Evolutionary conservation across 2,888 invertebrate genomes (phyloP), one percentile per base, ranked within the genome.

Genomic region (Sepioteuthis lessoniana): DNA sequence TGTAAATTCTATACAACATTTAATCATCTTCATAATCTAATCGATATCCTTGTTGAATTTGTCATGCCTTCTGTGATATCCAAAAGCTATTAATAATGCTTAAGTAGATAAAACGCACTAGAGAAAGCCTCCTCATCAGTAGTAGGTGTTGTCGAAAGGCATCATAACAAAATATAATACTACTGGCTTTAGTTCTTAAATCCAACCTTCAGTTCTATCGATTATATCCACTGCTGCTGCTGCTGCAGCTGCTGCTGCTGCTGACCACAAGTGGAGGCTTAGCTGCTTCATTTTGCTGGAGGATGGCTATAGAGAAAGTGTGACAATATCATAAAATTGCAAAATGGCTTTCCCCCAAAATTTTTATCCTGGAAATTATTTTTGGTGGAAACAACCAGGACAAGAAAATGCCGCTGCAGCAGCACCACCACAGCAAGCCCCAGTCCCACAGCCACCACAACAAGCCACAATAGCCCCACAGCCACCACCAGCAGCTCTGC

Each of bases 1-100:
- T 16, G 2, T 76, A 35, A 76, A 76, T 76, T 76, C 76, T 10
- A 35, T 35, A 10, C n/a, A 35, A 76, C 16, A 76, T 76, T 76
- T 76, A 76, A 76, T 76, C 35, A 76, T n/a, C 76, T n/a, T n/a
- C n/a, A 76, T 76, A 76, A 76, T 76, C 76, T n/a, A 76, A 76
- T 76, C 76, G 19, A 76, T 76, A 76, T 76, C 76, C 76, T 35
- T n/a, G n/a, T 76, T 76, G 76, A 76, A 76, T 76, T 76, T 76
- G n/a, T 76, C 35, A 76, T 76, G n/a, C 76, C 76, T 76, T 76
- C 76, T 76, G 76, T 35, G 76, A 76, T 76, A 35, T n/a, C 76
- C 16, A 76, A 76, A 76, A 76, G 76, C 76, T 76, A n/a, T 76
- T 76, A n/a, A 16, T 76, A n/a, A 10, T 4, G 76, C 76, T 35